Evolutionary conservation across 2,113 vertebrate genomes (phyloP), one percentile per base, ranked within the genome.

Genomic region (Ailuropoda melanoleuca): DNA sequence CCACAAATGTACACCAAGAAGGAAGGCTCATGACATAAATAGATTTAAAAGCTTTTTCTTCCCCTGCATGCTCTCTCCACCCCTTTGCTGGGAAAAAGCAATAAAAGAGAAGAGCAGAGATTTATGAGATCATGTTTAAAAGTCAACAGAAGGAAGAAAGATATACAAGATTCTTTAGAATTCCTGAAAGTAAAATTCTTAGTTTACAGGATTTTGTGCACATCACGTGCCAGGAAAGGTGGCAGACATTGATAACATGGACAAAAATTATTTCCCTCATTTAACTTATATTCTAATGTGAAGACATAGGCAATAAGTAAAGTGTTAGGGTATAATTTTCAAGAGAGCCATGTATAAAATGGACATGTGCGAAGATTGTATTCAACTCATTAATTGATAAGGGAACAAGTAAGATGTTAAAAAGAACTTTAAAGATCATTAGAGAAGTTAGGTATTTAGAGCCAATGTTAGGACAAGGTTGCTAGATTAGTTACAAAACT

Each of bases 121-220:
- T 85, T 97, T 93, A 70, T 70, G n/a, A 34, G 10, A 55, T 84
- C 26, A 58, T 37, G 23, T 62, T 93, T 88, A 90, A 95, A 97
- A 85, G 58, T 81, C 92, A 94, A 37, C 18, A 83, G 60, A 80
- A 84, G 43, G 31, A 74, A 88, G 34, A 90, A 58, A 62, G 53
- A 50, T 55, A 10, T 55, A 72, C 17, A 37, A 81, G 39, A 96
- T 68, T 84, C 90, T 95, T 97, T 93, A 96, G 56, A 96, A 68
- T 50, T 46, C 34, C 56, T 80, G 24, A 53, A 86, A 94, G 46
- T 87, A 37, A 83, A 94, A 46, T 66, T 90, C n/a, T 93, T 6
- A 37, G 15, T 95, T n/a, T 90, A 53, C 4, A 78, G 50, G 11
- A 21, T 66, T 97, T 75, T 91, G 37, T 74, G 46, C 23, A 92